These are phyloP conservation scores for Palythoa caribaeorum DNA, from an alignment of 92 coral and sea anemone species.

Conservation along the genomic window DNA sequence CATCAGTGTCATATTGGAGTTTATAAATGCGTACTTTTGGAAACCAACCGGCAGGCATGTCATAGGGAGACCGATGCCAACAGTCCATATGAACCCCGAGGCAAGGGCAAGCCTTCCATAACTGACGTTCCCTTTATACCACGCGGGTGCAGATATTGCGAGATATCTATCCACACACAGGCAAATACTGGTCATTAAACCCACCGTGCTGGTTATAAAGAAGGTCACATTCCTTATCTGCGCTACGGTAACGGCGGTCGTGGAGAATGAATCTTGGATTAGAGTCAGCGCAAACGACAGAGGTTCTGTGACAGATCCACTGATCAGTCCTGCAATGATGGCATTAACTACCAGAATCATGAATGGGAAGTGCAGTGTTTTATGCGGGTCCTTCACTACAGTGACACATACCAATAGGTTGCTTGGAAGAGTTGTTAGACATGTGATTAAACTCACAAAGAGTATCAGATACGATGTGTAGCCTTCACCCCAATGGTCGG, in stretches of 20 bases:
- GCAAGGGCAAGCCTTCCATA: slow-evolving; percentile 29
- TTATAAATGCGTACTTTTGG: slow-evolving; percentile 35
- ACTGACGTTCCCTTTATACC: slow-evolving; percentile 28
- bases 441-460: background rate
- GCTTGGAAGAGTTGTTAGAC: background rate
- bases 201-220: slow-evolving; percentile 20
- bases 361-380: slow-evolving; percentile 4
- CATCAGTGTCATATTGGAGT: slow-evolving; percentile 8
- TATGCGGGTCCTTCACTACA: slow-evolving; percentile 18
- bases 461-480: background rate
- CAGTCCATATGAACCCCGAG: slow-evolving; percentile 26
- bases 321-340: slow-evolving; percentile 22
- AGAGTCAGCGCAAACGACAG: slow-evolving; percentile 8
- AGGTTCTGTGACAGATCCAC: slow-evolving; percentile 7
- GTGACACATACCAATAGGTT: slow-evolving; percentile 13
- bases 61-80: slow-evolving; percentile 29
- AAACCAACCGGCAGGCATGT: slow-evolving; percentile 37
- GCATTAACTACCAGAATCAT: slow-evolving; percentile 28
- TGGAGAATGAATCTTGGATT: background rate
- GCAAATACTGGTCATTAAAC: slow-evolving; percentile 34
- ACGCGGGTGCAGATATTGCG: slow-evolving; percentile 43
- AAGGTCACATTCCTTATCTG: slow-evolving; percentile 17
- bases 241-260: slow-evolving; percentile 2
- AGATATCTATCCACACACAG: slow-evolving; percentile 45
- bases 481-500: slow-evolving; percentile 18